Base-by-base conservation (phyloP, 2,888 invertebrate genomes). In the Chromoteleia sp. region DNA sequence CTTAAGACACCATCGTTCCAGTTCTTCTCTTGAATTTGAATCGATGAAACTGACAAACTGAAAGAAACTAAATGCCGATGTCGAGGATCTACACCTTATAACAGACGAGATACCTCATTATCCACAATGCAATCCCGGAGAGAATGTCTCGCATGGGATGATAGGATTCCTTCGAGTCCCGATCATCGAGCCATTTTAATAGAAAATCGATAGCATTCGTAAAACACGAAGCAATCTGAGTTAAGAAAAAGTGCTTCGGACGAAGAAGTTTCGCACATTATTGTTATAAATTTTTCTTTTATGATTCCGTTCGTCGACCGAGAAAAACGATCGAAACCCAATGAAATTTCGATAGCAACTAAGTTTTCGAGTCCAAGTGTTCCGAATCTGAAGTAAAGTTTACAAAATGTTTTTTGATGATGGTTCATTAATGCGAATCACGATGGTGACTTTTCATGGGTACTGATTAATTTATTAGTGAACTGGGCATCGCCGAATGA, bases 31-130 rank as follows among this genome's bases (percentile, higher is more conserved):
- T 30, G 48, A 70, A 30, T 54, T 48, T 52, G 29, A 73, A 54
- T 54, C 61, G 48, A 6, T 29, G 17, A 73, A 73, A 61, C 54
- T 73, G 73, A 61, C 61, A 61, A 61, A 61, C 61, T 59, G 36
- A 52, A 39, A 59, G 41, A 52, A 73, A 71, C 41, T 29, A 59
- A 52, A 43, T 61, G 50, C 61, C 29, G 63, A 54, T 54, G 30
- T 30, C 52, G 56, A 65, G 54, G 25, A 74, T 73, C 45, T 43
- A 63, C 54, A 61, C 63, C 21, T 65, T 63, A 65, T 63, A 74
- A 48, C 58, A 56, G 74, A 74, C 48, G 33, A 65, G 41, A 74
- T 74, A 65, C 74, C 39, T 65, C 58, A 76, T 68, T 67, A 68
- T 67, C 67, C 41, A 43, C 52, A 76, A 67, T 59, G 50, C 67